Conservation (phyloP, 2,888 invertebrate species). For the Auanema freiburgensis region DNA sequence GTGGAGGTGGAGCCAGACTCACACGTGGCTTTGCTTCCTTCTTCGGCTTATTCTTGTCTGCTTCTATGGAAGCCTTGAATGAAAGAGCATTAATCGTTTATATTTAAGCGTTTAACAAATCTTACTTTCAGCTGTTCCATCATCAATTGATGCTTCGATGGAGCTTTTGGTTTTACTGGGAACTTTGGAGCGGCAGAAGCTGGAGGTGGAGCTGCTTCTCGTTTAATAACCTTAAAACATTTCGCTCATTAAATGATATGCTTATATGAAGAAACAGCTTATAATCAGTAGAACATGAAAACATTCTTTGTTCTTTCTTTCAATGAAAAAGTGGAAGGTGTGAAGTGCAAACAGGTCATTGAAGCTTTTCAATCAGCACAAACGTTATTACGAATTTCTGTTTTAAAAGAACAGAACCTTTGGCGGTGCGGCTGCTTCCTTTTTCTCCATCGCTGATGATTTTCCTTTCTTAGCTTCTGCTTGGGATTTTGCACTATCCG, state of each 20-base stretch:
- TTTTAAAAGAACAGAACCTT: not conserved
- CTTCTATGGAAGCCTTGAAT: conserved; percentile 75
- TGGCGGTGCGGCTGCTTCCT: not conserved
- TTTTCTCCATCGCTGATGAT: not conserved
- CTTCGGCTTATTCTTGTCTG: conserved; percentile 71
- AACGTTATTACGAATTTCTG: not conserved
- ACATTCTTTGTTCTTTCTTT: not conserved
- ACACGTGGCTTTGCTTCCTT: conserved; percentile 77
- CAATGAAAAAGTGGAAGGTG: not conserved
- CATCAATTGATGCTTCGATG: conserved; percentile 52
- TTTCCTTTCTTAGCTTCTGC: not conserved
- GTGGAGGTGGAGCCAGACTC: conserved; percentile 32
- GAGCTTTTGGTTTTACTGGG: conserved; percentile 50
- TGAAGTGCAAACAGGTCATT: not conserved
- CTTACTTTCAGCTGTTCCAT: conserved; percentile 43
- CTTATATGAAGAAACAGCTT: not conserved
- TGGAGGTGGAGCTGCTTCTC: conserved; percentile 10
- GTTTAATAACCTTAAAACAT: not conserved
- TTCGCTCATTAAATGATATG: not conserved
- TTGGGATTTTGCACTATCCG: not conserved
- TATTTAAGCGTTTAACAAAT: conserved; percentile 22
- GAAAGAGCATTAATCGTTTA: conserved; percentile 61
- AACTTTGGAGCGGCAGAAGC: conserved; percentile 41
- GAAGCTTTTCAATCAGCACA: not conserved
- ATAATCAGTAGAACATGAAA: not conserved